Conservation (phyloP, 1,140 invertebrate genomes). For the Drosophila gunungcola region DNA sequence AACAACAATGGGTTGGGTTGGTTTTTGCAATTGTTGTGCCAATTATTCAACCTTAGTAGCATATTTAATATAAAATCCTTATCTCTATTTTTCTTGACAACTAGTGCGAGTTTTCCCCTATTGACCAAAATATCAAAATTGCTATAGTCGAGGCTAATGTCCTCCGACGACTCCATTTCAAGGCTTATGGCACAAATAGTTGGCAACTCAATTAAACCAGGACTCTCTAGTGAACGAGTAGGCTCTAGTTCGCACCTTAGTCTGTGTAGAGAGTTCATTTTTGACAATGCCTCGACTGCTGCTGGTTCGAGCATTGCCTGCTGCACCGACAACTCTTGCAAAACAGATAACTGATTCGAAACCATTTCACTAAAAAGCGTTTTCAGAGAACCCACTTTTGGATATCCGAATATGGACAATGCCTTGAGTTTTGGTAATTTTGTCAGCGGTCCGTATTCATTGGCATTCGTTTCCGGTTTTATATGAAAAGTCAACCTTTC, state of each 20-base stretch:
- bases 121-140: neutral
- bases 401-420: neutral
- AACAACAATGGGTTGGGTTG: neutral
- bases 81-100: neutral
- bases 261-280: neutral
- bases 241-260: neutral
- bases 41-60: neutral
- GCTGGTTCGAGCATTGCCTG: neutral
- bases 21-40: neutral
- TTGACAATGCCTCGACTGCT: neutral
- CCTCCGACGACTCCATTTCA: neutral
- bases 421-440: neutral
- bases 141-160: neutral
- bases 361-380: conserved; percentile 2
- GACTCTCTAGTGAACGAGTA: neutral
- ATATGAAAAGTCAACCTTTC: neutral
- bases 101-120: neutral
- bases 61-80: too few species aligned
- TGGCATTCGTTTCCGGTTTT: conserved; percentile 6
- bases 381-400: neutral
- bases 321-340: neutral
- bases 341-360: neutral
- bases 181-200: neutral
- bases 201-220: neutral
- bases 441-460: neutral